Base-by-base conservation (phyloP, 2,888 invertebrate genomes). In the Tiliacea aurago region DNA sequence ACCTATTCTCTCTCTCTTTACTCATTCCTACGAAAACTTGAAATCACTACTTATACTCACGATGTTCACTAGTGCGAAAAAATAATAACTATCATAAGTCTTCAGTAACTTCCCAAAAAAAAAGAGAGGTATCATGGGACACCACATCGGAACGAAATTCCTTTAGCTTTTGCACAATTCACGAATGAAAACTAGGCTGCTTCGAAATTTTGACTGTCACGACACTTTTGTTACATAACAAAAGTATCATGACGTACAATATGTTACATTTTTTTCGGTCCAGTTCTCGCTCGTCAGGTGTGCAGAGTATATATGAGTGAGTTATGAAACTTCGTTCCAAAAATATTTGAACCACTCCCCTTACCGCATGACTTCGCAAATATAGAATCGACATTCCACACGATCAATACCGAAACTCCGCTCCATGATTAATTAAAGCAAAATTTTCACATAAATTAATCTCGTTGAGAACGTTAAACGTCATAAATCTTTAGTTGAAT, bases 401-500 rank as follows among this genome's bases (percentile, higher is more conserved):
- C 85, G 87, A 87, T 89, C 89, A 86, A 88, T 87, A 87, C 66
- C 73, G 77, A 83, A 79, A 81, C 83, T 82, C 75, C 69, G 73
- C 82, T 76, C 69, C 77, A 81, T 89, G 88, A 90, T 90, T 90
- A 90, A 90, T 89, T 89, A 87, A 87, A 84, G 83, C 72, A 53
- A 86, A 87, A 90, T 87, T 85, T 86, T 84, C 88, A 85, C 87
- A 87, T 89, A 88, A 87, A 90, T 89, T 85, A 84, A 88, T 86
- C 86, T 79, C 76, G 73, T 77, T 75, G 84, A 78, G 79, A 88
- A 84, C 83, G 84, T 81, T 83, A 84, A 86, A 86, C 86, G 85
- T 84, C 84, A 88, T 90, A 90, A 90, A 90, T 91, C 89, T 89
- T 88, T 77, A 64, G 83, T 80, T 87, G 88, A 90, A 90, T 88